A percentile compares a stretch with the other conserved stretches of the same genome.
Evolutionary conservation across 2,797 vertebrate genomes (phyloP).

Genomic region (Labeo calbasu): DNA sequence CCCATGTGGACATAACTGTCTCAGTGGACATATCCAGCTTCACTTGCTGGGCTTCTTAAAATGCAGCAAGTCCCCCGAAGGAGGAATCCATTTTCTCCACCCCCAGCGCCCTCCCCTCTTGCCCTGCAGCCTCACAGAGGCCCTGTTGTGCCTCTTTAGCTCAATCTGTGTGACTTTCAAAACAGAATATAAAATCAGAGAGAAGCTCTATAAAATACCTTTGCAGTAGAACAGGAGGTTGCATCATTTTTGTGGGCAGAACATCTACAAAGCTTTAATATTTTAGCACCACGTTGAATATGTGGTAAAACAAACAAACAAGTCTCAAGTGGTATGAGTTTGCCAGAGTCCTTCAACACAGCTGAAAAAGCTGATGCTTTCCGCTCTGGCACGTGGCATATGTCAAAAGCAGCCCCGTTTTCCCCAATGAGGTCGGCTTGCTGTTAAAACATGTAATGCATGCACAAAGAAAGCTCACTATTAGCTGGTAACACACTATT

Average conservation of each 20-base stretch:
- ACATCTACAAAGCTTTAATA: background rate
- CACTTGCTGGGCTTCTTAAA: constrained; percentile 39
- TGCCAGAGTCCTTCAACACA: background rate
- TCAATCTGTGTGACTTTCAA: constrained; percentile 5
- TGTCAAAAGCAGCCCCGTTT: constrained; percentile 23
- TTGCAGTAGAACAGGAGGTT: background rate
- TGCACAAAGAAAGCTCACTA: constrained; percentile 71
- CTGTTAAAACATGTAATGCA: constrained; percentile 59
- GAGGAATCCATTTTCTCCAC: constrained; percentile 61
- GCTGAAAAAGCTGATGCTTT: constrained; percentile 23
- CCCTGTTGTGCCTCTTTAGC: constrained; percentile 63
- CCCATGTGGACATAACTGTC: constrained; percentile 26
- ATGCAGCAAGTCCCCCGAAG: constrained; percentile 44
- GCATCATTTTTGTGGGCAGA: background rate
- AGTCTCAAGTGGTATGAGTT: background rate
- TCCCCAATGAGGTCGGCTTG: constrained; percentile 51
- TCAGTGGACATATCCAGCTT: constrained; percentile 43
- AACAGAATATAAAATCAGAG: constrained; percentile 2
- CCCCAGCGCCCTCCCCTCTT: constrained; percentile 17
- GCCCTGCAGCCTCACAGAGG: constrained; percentile 64
- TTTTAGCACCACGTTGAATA: background rate
- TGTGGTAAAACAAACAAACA: background rate
- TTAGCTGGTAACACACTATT: constrained; percentile 63
- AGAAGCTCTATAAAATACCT: background rate
- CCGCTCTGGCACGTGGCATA: constrained; percentile 6